Evolutionary conservation across 1,140 invertebrate genomes (phyloP).

Genomic region (Atta colombica): DNA sequence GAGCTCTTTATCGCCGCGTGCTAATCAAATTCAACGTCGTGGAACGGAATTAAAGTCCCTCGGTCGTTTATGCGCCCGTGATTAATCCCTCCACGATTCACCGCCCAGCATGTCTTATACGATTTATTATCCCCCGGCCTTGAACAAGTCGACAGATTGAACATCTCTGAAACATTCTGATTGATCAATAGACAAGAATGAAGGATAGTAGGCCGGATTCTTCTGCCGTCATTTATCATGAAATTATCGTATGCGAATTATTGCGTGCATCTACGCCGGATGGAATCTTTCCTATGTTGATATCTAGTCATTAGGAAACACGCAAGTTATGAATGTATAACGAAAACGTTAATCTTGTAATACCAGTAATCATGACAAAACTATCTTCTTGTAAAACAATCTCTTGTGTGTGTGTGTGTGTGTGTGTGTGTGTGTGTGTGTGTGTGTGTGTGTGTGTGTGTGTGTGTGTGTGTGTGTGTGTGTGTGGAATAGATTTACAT

Average conservation of each 20-base stretch:
- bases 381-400: neutral
- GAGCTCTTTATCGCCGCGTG: slow-evolving; percentile 59
- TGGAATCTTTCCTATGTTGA: neutral
- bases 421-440: too few relatives aligned
- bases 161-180: slow-evolving; percentile 48
- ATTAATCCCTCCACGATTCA: slow-evolving; percentile 51
- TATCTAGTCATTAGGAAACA: neutral
- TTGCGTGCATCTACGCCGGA: neutral
- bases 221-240: slow-evolving; percentile 40
- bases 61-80: slow-evolving; percentile 51
- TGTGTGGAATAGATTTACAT: neutral
- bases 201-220: slow-evolving; percentile 48
- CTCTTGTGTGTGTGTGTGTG: too few relatives aligned
- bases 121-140: slow-evolving; percentile 56
- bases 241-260: slow-evolving; percentile 40
- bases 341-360: neutral
- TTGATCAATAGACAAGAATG: slow-evolving; percentile 50
- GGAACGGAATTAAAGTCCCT: slow-evolving; percentile 69
- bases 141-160: slow-evolving; percentile 56
- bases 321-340: neutral
- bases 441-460: too few relatives aligned
- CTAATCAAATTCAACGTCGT: slow-evolving; percentile 66
- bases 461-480: too few relatives aligned
- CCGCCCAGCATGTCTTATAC: slow-evolving; percentile 27
- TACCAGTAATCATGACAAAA: too few relatives aligned